A percentile compares a stretch with the other conserved stretches of the same genome.
These are phyloP conservation scores for Lordiphosa andalusiaca DNA, from an alignment of 2,888 invertebrate genomes.

Conservation along the genomic window DNA sequence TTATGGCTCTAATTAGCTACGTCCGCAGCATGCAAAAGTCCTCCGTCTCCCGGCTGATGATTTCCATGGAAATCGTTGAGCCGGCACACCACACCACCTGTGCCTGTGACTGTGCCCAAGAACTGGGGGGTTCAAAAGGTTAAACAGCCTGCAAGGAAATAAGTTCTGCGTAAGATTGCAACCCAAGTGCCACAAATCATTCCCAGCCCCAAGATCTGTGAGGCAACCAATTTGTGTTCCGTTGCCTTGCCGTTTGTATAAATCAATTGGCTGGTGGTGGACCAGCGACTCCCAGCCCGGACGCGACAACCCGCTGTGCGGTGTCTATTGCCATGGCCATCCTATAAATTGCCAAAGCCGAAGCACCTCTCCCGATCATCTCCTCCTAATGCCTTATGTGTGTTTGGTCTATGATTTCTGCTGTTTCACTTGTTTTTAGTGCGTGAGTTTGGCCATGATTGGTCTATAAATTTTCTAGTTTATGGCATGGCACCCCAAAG, in stretches of 20 bases:
- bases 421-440: conserved; percentile 66
- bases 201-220: conserved; percentile 35
- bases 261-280: conserved; percentile 62
- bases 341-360: conserved; percentile 63
- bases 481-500: conserved; percentile 57
- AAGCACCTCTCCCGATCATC: conserved; percentile 33
- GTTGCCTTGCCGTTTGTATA: conserved; percentile 75
- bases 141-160: conserved; percentile 52
- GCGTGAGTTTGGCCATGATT: conserved; percentile 60
- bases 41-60: conserved; percentile 38
- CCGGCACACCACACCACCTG: conserved; percentile 30
- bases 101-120: conserved; percentile 48
- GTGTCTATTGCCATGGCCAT: conserved; percentile 68
- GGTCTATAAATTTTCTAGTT: conserved; percentile 70
- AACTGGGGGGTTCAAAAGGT: conserved; percentile 69
- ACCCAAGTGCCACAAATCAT: conserved; percentile 68
- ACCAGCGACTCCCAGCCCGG: conserved; percentile 30
- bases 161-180: conserved; percentile 71
- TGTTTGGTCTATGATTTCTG: conserved; percentile 70
- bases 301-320: conserved; percentile 77
- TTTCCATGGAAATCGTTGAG: conserved; percentile 45
- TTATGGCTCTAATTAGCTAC: conserved; percentile 79
- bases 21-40: conserved; percentile 74
- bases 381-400: conserved; percentile 70
- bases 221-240: conserved; percentile 73